Percentiles rank a stretch among this genome's conserved stretches.
Conservation (phyloP, 2,113 vertebrate species). For the Dasyurus viverrinus region DNA sequence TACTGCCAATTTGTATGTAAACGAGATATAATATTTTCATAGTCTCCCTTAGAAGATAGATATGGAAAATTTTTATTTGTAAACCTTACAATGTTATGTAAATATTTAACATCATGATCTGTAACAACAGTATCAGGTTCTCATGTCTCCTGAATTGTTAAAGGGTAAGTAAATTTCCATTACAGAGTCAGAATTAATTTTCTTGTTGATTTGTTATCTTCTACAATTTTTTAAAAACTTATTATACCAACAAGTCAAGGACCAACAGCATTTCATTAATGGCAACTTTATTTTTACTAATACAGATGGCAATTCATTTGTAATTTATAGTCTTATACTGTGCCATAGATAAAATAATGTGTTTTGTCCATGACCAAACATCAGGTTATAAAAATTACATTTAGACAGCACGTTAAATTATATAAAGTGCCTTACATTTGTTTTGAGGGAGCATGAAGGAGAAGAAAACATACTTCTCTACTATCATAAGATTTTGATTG, state of each 20-base stretch:
- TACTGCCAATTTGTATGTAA: background rate
- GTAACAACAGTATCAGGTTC: background rate
- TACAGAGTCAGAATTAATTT: background rate
- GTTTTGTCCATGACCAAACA: background rate
- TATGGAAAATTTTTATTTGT: background rate
- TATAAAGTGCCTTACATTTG: background rate
- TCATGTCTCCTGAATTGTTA: background rate
- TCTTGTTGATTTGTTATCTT: background rate
- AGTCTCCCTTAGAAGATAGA: background rate
- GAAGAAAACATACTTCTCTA: background rate
- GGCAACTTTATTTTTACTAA: background rate
- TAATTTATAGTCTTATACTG: background rate
- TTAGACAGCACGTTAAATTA: background rate
- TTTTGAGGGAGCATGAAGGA: background rate
- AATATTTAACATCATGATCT: background rate
- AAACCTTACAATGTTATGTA: background rate
- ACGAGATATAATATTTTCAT: background rate
- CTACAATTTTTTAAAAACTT: background rate
- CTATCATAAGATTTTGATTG: background rate
- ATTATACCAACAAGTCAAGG: background rate
- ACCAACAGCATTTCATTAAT: background rate
- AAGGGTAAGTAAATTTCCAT: background rate
- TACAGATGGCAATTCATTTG: background rate
- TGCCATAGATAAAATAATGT: background rate
- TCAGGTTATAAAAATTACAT: background rate